Base-by-base conservation (phyloP, 2,797 vertebrate species). In the Lates japonicus region DNA sequence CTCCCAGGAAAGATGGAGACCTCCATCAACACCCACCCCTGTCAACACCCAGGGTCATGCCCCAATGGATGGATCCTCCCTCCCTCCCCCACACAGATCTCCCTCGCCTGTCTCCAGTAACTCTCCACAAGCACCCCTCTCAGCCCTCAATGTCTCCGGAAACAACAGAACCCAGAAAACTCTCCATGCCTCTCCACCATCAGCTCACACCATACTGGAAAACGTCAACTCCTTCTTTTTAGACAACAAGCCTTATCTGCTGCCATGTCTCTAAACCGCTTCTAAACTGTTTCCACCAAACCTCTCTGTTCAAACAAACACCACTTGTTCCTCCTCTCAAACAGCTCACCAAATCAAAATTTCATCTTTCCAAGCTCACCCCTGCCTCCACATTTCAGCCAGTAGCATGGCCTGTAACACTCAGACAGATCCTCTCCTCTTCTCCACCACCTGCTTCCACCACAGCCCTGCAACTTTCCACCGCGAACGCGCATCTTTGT, bases 401-500 rank as follows among this genome's bases (percentile, higher is more conserved):
- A 39, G 7, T 1, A 0, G 7, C 2, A 0, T 42, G 12, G n/a
- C 44, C 42, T 2, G 7, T 17, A 70, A 57, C 29, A 29, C 52
- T 37, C 10, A 54, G n/a, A 19, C 58, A 41, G 74, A 74, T 52
- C 77, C 2, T 14, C 65, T 22, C 0, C 65, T 41, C 77, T 14
- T 20, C 6, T 31, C 83, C 22, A 52, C 41, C 7, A 19, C n/a
- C 44, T 55, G 54, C 22, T 33, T 46, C 79, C 22, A 25, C 48
- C 9, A n/a, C 16, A 4, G 5, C 48, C 52, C 82, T 46, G 35
- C 62, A 20, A 0, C 76, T 29, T 48, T n/a, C 84, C 2, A 3
- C 80, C 1, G 0, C 5, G 14, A 95, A 88, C n/a, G 81, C 82
- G 61, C 46, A 90, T 81, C 16, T 94, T 95, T 70, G 93, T 90